These are phyloP conservation scores for Zoanthus sansibaricus DNA, from an alignment of 92 coral and sea anemone species.

Conservation along the genomic window DNA sequence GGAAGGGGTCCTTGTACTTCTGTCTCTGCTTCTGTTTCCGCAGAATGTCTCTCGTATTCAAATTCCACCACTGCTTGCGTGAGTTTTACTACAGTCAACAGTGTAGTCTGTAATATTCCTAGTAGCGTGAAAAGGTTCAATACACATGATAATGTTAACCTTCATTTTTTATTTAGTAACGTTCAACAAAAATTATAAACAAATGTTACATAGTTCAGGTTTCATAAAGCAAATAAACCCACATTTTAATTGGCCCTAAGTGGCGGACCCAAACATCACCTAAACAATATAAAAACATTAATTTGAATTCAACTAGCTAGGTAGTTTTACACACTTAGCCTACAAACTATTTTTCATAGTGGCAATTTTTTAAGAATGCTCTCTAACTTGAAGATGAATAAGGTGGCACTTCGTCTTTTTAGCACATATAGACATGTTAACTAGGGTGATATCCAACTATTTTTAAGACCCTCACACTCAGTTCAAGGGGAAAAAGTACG, in stretches of 20 bases:
- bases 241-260: neutral
- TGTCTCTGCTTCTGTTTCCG: too few species aligned
- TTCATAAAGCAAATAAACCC: neutral
- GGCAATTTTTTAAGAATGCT: too few species aligned
- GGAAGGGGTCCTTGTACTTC: too few species aligned
- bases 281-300: slow-evolving; percentile 1
- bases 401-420: too few species aligned
- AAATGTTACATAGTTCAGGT: neutral
- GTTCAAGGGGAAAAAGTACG: too few species aligned
- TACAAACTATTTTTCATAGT: neutral
- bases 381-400: too few species aligned
- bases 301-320: neutral
- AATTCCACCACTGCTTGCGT: too few species aligned
- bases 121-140: neutral
- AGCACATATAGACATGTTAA: too few species aligned
- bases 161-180: neutral
- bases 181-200: neutral
- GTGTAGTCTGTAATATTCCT: neutral
- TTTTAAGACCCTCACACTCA: too few species aligned
- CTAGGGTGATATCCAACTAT: too few species aligned
- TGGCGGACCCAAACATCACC: neutral
- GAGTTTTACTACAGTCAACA: too few species aligned
- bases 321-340: neutral
- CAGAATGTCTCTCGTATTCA: too few species aligned
- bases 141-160: neutral